Base-by-base conservation (phyloP, 2,888 invertebrate species). In the Eretmocerus hayati region DNA sequence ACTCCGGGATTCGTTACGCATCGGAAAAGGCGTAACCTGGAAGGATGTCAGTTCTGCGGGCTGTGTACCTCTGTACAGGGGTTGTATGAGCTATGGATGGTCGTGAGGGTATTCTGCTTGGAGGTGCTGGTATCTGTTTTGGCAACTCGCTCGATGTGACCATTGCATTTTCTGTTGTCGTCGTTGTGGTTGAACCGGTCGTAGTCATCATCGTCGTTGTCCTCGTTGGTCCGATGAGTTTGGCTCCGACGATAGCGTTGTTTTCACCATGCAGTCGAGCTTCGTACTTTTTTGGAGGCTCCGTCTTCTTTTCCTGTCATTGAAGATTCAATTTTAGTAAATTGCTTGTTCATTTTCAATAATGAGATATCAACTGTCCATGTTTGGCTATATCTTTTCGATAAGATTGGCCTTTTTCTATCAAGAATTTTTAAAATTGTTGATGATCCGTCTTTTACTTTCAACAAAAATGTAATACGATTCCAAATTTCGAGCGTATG, bases 41-140 rank as follows among this genome's bases (percentile, higher is more conserved):
- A 43, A 68, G 48, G 20, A 65, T 60, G 38, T 57, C 55, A 2
- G 53, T 48, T 26, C 55, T 53, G 36, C 60, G 56, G 1, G 62
- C 53, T 5, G 59, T 48, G 42, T 59, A 64, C 58, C 62, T 66
- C 39, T 67, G 66, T 4, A 69, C 63, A 1, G 68, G 68, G 2
- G 69, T 69, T 8, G 69, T 69, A 33, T 67, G 68, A 2, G 61
- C 60, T 47, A 65, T 58, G 16, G 57, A 50, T 1, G 55, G 45
- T 4, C 56, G 59, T 18, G 53, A 58, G 4, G 58, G 63, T 23
- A 59, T 50, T 42, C 59, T 63, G 50, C 63, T 66, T 2, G 73
- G 72, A 0, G 73, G 73, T 3, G 72, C 65, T 13, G 73, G 73
- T 47, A 73, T 73, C 52, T 73, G 73, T 51, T 73, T 73, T 0